phyloP scores from a whole-genome alignment of 2,888 invertebrate genomes.

The Andrena flavipes region DNA sequence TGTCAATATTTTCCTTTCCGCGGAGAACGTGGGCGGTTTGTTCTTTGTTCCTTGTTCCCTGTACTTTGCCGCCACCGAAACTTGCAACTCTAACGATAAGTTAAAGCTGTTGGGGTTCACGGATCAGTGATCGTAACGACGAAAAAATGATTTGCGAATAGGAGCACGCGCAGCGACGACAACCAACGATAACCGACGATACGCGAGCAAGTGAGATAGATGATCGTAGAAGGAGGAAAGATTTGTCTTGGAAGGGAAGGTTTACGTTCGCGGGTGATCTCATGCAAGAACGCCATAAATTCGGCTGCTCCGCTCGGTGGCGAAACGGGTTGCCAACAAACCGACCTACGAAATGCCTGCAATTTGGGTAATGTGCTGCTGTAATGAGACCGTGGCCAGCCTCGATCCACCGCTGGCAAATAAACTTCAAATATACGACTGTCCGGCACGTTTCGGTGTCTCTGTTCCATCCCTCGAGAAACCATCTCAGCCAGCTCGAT shows the following conservation, averaged over 20 bases:
- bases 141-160: constrained; percentile 30
- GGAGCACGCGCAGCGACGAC: not conserved
- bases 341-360: constrained; percentile 71
- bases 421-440: constrained; percentile 39
- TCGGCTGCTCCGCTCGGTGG: constrained; percentile 61
- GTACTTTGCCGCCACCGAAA: not conserved
- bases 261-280: constrained; percentile 74
- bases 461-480: not conserved
- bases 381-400: constrained; percentile 67
- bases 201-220: not conserved
- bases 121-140: constrained; percentile 23
- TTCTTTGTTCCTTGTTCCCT: not conserved
- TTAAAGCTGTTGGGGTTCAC: not conserved
- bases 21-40: not conserved
- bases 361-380: constrained; percentile 72
- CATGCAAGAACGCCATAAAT: constrained; percentile 77
- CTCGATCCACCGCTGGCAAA: constrained; percentile 41
- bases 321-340: constrained; percentile 75
- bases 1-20: constrained; percentile 8
- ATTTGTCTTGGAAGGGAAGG: constrained; percentile 68
- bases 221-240: constrained; percentile 3
- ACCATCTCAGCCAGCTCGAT: constrained; percentile 30
- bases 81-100: constrained; percentile 1
- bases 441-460: constrained; percentile 2
- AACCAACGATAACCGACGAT: not conserved